Evolutionary conservation across 2,113 vertebrate species (phyloP).

Genomic region (Bagarius yarrelli): DNA sequence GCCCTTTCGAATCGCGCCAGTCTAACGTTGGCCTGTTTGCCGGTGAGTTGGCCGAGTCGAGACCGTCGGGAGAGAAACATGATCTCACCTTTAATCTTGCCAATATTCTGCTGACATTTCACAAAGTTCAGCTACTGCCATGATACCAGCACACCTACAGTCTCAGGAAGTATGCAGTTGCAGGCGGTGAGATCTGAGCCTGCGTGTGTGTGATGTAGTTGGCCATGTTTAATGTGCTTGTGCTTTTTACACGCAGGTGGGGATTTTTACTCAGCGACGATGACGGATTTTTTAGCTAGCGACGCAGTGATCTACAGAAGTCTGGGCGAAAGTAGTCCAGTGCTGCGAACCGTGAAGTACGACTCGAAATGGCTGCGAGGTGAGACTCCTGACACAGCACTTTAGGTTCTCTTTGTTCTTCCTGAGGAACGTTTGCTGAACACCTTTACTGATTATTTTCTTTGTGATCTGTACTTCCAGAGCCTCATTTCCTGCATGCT

Average conservation of each 20-base stretch:
- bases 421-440: not conserved
- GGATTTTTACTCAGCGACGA: constrained; percentile 87
- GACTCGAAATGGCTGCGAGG: constrained; percentile 95
- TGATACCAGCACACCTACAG: constrained; percentile 41
- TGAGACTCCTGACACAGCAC: constrained; percentile 60
- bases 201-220: not conserved
- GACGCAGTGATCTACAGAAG: constrained; percentile 90
- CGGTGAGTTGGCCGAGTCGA: constrained; percentile 66
- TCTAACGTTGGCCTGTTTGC: constrained; percentile 88
- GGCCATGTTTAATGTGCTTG: not conserved
- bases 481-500: constrained; percentile 89
- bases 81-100: constrained; percentile 52
- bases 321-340: constrained; percentile 77
- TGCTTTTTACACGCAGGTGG: constrained; percentile 70
- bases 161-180: constrained; percentile 15
- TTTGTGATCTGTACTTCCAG: constrained; percentile 63
- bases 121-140: constrained; percentile 61
- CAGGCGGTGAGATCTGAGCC: not conserved
- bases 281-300: constrained; percentile 89
- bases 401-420: not conserved
- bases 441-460: constrained; percentile 20
- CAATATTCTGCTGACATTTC: constrained; percentile 68
- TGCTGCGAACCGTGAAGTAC: constrained; percentile 86
- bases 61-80: constrained; percentile 40
- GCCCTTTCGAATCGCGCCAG: constrained; percentile 89